Conservation (phyloP, 2,113 vertebrate genomes). For the Cyprinodon tularosa region DNA sequence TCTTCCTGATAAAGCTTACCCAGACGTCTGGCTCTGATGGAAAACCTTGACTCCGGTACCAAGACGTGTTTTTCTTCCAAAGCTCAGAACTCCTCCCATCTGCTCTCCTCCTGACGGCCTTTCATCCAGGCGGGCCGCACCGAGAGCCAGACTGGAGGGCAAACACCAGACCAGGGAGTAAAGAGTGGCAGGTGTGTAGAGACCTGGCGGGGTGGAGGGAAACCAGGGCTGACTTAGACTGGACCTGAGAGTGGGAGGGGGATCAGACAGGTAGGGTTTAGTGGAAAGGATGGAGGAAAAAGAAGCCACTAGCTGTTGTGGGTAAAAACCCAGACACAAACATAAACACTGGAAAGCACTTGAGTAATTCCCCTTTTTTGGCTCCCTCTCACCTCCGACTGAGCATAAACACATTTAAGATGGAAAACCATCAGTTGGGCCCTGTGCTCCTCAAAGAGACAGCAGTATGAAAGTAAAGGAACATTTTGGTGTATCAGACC, state of each 20-base stretch:
- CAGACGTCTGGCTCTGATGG: constrained; percentile 72
- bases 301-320: constrained; percentile 65
- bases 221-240: constrained; percentile 33
- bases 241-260: constrained; percentile 22
- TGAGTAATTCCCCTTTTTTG: constrained; percentile 68
- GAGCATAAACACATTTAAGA: constrained; percentile 67
- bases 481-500: constrained; percentile 45
- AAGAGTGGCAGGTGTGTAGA: constrained; percentile 68
- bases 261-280: constrained; percentile 27
- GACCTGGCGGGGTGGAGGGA: constrained; percentile 29
- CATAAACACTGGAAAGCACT: constrained; percentile 73
- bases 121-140: constrained; percentile 59
- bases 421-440: constrained; percentile 62
- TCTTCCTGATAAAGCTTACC: constrained; percentile 69
- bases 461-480: constrained; percentile 29
- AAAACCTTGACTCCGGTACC: constrained; percentile 51
- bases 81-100: constrained; percentile 49
- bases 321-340: constrained; percentile 75
- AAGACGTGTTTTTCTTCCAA: constrained; percentile 62
- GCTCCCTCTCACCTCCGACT: constrained; percentile 26
- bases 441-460: constrained; percentile 46
- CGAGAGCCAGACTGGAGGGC: constrained; percentile 64
- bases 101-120: constrained; percentile 60
- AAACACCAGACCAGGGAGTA: constrained; percentile 58
- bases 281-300: constrained; percentile 24